Base-by-base conservation (phyloP, 2,888 invertebrate species). In the Eupithecia subfuscata region DNA sequence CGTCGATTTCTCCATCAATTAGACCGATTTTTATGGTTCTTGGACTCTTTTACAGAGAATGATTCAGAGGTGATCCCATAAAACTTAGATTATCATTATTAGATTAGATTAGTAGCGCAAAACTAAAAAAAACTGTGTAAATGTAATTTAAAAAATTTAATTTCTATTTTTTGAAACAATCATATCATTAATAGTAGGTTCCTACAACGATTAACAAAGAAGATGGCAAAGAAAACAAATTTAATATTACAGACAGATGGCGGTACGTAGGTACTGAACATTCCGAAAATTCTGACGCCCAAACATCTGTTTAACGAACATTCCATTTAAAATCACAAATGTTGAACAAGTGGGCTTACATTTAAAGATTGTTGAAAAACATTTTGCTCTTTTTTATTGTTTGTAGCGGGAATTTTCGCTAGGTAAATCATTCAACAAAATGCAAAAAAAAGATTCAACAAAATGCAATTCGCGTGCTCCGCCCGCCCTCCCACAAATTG, bases 321-420 rank as follows among this genome's bases (percentile, higher is more conserved):
- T 64, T 34, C 30, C 8, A 34, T 9, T 8, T 64, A 73, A 43
- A 63, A 64, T 40, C n/a, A 68, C n/a, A 73, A 30, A 25, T 52
- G 52, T n/a, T 9, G 11, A 18, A 48, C 48, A 48, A 48, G 48
- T 48, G 48, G 48, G 7, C 48, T 48, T 7, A 18, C 18, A 48
- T 48, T 7, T 18, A 1, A 52, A 9, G 7, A n/a, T n/a, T n/a
- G 18, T 48, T 18, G 9, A n/a, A 9, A n/a, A 52, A 52, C 3
- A n/a, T 52, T 52, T 52, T 52, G 52, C 9, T n/a, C 18, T n/a
- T 9, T 52, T 18, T n/a, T 37, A 7, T 37, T 37, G 7, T 14
- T 45, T 14, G 45, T 4, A 45, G 14, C 48, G 16, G 18, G 45
- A 43, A 43, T 2, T 43, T 14, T 43, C 43, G 43, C 14, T 43